phyloP scores from a whole-genome alignment of 2,888 invertebrate genomes.

The Spilarctia lutea region DNA sequence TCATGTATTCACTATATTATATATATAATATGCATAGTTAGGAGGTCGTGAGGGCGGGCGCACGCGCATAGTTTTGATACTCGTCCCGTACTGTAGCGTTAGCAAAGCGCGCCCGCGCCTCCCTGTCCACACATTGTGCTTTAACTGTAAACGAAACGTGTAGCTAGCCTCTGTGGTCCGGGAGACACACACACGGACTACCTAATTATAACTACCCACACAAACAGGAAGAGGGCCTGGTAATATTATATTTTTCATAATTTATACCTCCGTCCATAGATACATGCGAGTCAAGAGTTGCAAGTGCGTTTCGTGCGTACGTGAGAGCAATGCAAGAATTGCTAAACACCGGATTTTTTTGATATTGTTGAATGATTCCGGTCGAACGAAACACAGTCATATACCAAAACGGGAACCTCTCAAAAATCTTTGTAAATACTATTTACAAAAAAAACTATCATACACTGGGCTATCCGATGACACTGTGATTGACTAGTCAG shows the following conservation, averaged over 20 bases:
- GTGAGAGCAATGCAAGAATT: neutral
- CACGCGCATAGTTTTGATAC: conserved; percentile 64
- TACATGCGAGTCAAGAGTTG: neutral
- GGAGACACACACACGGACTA: neutral
- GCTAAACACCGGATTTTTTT: neutral
- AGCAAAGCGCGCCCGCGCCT: conserved; percentile 22
- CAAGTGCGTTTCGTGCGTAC: too few relatives aligned
- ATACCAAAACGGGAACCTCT: neutral
- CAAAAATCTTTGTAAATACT: neutral
- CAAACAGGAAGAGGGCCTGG: too few relatives aligned
- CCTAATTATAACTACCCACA: neutral
- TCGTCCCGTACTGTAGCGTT: conserved; percentile 45
- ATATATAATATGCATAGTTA: conserved; percentile 32
- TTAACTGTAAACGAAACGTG: conserved; percentile 15
- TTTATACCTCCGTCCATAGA: neutral
- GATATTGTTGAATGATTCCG: too few relatives aligned
- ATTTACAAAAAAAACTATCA: too few relatives aligned
- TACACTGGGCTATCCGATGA: too few relatives aligned
- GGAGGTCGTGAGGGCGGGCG: neutral
- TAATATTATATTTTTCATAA: neutral
- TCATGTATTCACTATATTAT: conserved; percentile 56
- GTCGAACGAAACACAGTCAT: neutral
- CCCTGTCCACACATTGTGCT: conserved; percentile 24
- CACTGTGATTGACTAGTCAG: neutral
- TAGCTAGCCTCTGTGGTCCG: conserved; percentile 3